Evolutionary conservation across 2,797 vertebrate species (phyloP).

Genomic region (Xyrichtys novacula): DNA sequence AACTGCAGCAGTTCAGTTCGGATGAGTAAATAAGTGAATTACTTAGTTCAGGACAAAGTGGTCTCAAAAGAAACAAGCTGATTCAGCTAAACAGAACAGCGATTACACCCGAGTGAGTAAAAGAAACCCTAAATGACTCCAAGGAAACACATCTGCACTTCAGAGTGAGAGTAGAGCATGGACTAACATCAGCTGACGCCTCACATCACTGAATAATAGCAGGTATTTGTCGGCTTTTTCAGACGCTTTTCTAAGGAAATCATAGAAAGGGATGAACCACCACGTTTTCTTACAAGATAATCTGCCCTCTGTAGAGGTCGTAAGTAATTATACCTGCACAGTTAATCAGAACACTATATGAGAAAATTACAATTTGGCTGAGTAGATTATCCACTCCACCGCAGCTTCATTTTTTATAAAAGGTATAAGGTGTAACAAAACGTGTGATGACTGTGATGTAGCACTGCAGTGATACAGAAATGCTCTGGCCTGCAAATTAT

Average conservation of each 20-base stretch:
- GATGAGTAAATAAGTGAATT: background rate
- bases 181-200: slow-evolving; percentile 15
- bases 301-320: background rate
- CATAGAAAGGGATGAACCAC: background rate
- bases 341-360: no score
- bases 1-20: slow-evolving; percentile 14
- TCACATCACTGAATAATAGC: background rate
- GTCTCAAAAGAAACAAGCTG: background rate
- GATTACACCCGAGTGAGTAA: background rate
- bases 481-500: no score
- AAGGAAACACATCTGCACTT: background rate
- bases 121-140: background rate
- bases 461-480: no score
- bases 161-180: background rate
- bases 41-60: background rate
- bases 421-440: no score
- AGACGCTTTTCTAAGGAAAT: background rate
- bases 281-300: background rate
- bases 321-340: background rate
- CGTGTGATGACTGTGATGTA: no score
- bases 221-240: background rate
- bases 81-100: background rate
- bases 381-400: no score
- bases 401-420: no score
- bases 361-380: no score